These are phyloP conservation scores for Lagopus muta DNA, from an alignment of 2,113 vertebrate species.

Conservation along the genomic window DNA sequence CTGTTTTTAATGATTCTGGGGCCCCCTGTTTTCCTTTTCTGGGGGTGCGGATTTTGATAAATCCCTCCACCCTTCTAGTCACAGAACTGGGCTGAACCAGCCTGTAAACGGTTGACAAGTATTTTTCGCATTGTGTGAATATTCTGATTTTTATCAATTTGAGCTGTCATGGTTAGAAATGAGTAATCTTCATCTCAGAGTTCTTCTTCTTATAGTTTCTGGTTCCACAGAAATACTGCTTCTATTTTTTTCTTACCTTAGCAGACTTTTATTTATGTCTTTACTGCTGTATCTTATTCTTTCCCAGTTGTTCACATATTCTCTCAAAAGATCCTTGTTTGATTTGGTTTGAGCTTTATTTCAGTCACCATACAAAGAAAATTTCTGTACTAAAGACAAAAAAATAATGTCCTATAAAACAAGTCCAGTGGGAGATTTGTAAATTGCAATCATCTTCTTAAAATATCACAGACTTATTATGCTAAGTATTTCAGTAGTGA, in stretches of 20 bases:
- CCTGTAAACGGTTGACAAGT: too few species aligned
- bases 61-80: too few species aligned
- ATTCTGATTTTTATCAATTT: not conserved
- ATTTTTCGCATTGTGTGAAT: not conserved
- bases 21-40: too few species aligned
- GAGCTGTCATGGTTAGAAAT: not conserved
- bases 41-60: too few species aligned
- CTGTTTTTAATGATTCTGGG: too few species aligned
- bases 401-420: constrained; percentile 38
- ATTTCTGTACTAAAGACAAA: not conserved
- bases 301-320: not conserved
- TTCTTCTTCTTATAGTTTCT: not conserved
- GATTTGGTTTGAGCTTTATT: constrained; percentile 30
- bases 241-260: not conserved
- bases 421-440: not conserved
- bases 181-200: not conserved
- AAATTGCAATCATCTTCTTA: constrained; percentile 19
- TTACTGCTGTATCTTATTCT: not conserved
- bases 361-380: not conserved
- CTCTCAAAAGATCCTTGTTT: not conserved
- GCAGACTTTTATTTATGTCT: not conserved
- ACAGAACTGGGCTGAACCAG: too few species aligned
- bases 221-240: not conserved
- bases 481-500: not conserved
- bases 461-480: constrained; percentile 13